Evolutionary conservation across 2,888 invertebrate species (phyloP), one percentile per base, ranked within the genome.

Genomic region (Arrhopalites spinosus): DNA sequence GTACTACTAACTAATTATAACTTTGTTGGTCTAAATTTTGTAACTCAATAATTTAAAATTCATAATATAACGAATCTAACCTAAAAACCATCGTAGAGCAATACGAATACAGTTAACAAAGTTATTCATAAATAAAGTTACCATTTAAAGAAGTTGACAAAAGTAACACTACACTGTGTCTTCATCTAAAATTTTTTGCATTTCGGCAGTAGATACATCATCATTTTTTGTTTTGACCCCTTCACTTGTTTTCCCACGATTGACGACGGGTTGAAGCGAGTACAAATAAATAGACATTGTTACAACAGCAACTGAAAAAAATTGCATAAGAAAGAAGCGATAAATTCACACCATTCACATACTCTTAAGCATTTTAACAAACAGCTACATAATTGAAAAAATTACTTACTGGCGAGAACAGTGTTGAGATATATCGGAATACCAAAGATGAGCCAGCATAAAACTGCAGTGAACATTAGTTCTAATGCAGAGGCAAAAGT

Each of bases 401-500:
- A n/a, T n/a, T n/a, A n/a, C n/a, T n/a, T n/a, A n/a, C n/a, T 95
- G 11, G 96, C 91, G 78, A 93, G 82, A 1, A 92, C 87, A 3
- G 96, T 96, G 84, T 91, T 94, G 75, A 90, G 85, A 84, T 93
- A 91, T 81, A 97, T 92, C 2, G 93, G 89, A 85, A 96, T 95
- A 81, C 90, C 89, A 85, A 97, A 96, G 68, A 96, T 86, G 68
- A 94, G 85, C 88, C 93, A 94, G 83, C 95, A 94, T 0, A 96
- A 88, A 17, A 96, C 87, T 0, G 96, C 96, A 0, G 96, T 96
- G 83, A 97, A 92, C 73, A 96, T 88, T 45, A 97, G 86, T 85
- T 97, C 97, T 83, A 97, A 87, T 17, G 96, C 96, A 86, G 95
- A 94, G 0, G 97, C 97, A 86, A 96, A 97, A 0, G 95, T 96